A percentile compares a stretch with the other conserved stretches of the same genome.
Evolutionary conservation across 2,797 vertebrate genomes (phyloP).

Genomic region (Acridotheres tristis): DNA sequence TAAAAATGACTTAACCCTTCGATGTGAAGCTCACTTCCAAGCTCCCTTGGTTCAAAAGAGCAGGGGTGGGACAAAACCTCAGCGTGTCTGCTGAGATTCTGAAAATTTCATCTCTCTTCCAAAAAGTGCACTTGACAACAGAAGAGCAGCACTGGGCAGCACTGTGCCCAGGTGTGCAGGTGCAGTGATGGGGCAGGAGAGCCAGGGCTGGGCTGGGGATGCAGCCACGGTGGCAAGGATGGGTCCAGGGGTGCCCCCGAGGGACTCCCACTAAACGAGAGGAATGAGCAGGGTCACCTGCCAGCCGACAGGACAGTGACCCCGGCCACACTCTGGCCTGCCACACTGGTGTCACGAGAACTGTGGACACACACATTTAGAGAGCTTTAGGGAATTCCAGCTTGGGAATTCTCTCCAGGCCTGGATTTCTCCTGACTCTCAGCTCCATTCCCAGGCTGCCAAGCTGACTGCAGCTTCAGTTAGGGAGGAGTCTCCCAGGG

Average conservation of each 20-base stretch:
- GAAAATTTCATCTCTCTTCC: background rate
- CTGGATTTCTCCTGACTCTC: too few species aligned
- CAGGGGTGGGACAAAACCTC: background rate
- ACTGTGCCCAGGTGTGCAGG: background rate
- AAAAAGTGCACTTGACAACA: background rate
- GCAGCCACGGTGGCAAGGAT: background rate
- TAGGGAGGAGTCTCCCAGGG: too few species aligned
- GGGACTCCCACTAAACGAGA: slow-evolving; percentile 2
- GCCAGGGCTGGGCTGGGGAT: background rate
- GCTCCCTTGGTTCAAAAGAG: background rate
- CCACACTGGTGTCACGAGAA: background rate
- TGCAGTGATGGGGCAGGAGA: background rate
- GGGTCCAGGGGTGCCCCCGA: background rate
- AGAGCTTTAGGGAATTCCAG: too few species aligned
- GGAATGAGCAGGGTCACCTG: background rate
- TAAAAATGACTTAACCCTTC: background rate
- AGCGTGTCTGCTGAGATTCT: background rate
- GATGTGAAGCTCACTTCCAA: background rate
- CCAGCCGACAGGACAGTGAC: background rate
- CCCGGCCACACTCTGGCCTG: slow-evolving; percentile 38
- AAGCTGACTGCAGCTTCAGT: too few species aligned
- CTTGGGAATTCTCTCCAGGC: too few species aligned
- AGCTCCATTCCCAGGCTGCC: too few species aligned
- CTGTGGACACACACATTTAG: too few species aligned
- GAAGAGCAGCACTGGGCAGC: background rate